These are phyloP conservation scores for Arenicola marina DNA, from an alignment of 2,888 invertebrate genomes.

Conservation along the genomic window DNA sequence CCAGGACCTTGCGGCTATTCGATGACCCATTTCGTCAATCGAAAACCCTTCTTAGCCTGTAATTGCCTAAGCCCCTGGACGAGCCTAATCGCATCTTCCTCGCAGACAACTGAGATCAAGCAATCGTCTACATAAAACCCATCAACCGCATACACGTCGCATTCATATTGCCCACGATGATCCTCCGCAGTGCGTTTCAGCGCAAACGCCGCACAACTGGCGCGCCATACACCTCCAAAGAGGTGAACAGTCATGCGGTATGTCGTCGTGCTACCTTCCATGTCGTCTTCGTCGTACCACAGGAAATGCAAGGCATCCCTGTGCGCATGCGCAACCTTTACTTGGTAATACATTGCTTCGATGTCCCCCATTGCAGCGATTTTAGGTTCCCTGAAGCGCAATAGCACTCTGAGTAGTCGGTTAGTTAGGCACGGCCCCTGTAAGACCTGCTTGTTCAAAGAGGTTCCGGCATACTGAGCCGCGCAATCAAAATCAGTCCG, in stretches of 20 bases:
- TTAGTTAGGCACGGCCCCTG: conserved; percentile 23
- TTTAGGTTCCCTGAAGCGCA: conserved; percentile 19
- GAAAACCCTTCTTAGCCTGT: not conserved
- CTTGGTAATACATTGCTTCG: conserved; percentile 9
- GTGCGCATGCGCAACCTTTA: not conserved
- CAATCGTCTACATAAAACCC: conserved; percentile 6
- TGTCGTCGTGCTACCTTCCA: not conserved
- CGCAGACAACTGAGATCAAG: not conserved
- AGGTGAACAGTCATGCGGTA: conserved; percentile 1
- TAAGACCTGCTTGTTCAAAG: conserved; percentile 27
- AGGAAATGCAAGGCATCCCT: not conserved
- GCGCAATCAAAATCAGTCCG: conserved; percentile 14
- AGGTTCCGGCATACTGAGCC: not conserved
- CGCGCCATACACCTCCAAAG: not conserved
- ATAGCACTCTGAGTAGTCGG: conserved; percentile 20
- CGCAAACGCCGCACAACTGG: not conserved
- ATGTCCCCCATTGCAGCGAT: conserved; percentile 12
- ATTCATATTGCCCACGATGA: not conserved
- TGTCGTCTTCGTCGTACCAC: not conserved
- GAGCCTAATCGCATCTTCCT: not conserved
- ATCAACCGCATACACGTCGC: not conserved
- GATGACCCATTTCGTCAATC: not conserved
- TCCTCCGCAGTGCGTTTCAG: conserved; percentile 1
- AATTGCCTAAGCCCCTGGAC: not conserved
- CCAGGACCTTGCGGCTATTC: not conserved